These are phyloP conservation scores for Ibidorhyncha struthersii DNA, from an alignment of 2,113 vertebrate species.

Conservation along the genomic window DNA sequence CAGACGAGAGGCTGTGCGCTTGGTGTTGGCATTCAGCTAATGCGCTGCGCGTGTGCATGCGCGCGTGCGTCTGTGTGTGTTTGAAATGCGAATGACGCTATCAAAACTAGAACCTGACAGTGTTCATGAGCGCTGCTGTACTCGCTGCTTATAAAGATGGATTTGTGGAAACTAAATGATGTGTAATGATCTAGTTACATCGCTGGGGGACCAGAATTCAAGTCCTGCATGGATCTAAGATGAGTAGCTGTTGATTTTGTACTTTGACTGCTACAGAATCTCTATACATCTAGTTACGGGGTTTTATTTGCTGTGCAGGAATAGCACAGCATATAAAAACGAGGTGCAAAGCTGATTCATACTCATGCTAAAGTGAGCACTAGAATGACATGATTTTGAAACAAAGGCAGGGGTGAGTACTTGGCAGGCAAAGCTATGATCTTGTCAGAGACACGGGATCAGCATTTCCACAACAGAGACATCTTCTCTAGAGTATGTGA, in stretches of 20 bases:
- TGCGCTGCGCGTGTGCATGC: fast-evolving
- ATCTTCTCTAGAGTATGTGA: background rate
- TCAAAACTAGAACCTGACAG: background rate
- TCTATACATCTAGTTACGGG: background rate
- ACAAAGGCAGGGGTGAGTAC: background rate
- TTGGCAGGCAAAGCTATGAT: background rate
- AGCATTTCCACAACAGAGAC: background rate
- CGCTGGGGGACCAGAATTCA: background rate
- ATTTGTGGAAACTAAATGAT: background rate
- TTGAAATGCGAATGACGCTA: background rate
- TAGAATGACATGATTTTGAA: background rate
- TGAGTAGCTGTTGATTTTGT: background rate
- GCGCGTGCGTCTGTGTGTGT: background rate
- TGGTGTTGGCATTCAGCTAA: background rate
- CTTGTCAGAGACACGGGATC: background rate
- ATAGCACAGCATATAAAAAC: background rate
- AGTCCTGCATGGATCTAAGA: background rate
- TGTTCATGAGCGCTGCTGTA: background rate
- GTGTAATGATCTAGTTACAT: background rate
- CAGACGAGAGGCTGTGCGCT: background rate
- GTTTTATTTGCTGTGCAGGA: background rate
- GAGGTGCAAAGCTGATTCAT: background rate
- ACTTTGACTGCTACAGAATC: background rate
- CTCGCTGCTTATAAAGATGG: background rate
- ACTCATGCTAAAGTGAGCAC: background rate